Base-by-base conservation (phyloP, 2,113 vertebrate genomes). In the Anthoscopus minutus region DNA sequence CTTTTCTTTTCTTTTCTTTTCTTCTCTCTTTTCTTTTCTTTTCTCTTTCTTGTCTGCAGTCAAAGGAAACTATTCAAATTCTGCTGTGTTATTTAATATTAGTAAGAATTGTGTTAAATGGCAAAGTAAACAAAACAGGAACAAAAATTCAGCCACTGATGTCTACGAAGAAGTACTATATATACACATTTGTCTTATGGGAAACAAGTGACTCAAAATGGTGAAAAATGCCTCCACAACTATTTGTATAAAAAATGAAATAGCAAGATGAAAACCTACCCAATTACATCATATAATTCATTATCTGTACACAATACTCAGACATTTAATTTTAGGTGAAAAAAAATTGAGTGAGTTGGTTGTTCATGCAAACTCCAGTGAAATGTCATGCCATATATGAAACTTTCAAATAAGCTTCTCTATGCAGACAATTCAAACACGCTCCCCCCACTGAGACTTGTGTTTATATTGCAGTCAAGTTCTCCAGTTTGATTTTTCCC, bases 11-110 rank as follows among this genome's bases (percentile, higher is more conserved):
- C 40, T 5, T 35, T 13, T 35, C 47, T 86, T 61, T 71, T 21
- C 15, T 50, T 21, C 18, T 53, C 57, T 22, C 42, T 70, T 50
- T 22, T 14, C 47, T 71, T 61, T 71, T 21, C 15, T 50, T 21
- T 16, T 53, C 57, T 22, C 42, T 70, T 50, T 28, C 40, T 5
- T 35, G 15, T 35, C 47, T 86, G 48, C 44, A 81, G 25, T 51
- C 60, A 56, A 64, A 71, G 20, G 22, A 54, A 86, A 64, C 15
- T 24, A 10, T 25, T 20, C 2, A 13, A 83, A 12, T 78, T 86
- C 51, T 64, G 51, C 7, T 2, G 0, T 0, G 0, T 56, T 60
- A 65, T 81, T 62, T 65, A 67, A 57, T 22, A 20, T 23, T 5
- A 7, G 35, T 8, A 30, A 84, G 25, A 70, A 74, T 15, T 10